These are phyloP conservation scores for Ancistrus triradiatus DNA, from an alignment of 2,113 vertebrate genomes.

Conservation along the genomic window DNA sequence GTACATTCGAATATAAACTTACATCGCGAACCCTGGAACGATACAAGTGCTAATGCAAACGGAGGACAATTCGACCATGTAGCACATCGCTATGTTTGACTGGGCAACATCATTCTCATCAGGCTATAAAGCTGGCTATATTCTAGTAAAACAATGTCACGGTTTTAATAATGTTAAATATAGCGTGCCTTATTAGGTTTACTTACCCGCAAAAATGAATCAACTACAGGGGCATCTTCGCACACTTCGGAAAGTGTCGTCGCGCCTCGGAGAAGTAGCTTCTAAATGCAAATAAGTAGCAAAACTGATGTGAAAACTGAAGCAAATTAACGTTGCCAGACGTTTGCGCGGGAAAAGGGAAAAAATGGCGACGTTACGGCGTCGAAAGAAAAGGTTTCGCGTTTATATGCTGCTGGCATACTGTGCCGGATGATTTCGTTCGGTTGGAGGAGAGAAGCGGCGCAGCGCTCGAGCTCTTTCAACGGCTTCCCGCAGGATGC, in stretches of 20 bases:
- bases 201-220: slow-evolving; percentile 43
- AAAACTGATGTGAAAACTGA: not conserved
- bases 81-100: too few relatives aligned
- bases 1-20: too few relatives aligned
- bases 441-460: slow-evolving; percentile 44
- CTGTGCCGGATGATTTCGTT: slow-evolving; percentile 38
- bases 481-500: slow-evolving; percentile 44
- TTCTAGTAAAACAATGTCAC: too few relatives aligned
- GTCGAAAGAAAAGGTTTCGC: slow-evolving; percentile 26
- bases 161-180: too few relatives aligned
- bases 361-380: not conserved
- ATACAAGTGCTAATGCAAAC: too few relatives aligned
- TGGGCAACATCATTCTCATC: too few relatives aligned
- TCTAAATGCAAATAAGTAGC: not conserved
- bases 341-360: slow-evolving; percentile 39
- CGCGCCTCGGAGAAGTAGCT: not conserved
- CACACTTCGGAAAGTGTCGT: slow-evolving; percentile 24
- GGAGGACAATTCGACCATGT: too few relatives aligned
- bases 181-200: not conserved
- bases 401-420: slow-evolving; percentile 23
- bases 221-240: slow-evolving; percentile 20
- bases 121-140: too few relatives aligned
- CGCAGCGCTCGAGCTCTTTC: slow-evolving; percentile 31
- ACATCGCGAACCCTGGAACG: too few relatives aligned
- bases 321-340: slow-evolving; percentile 6